Base-by-base conservation (phyloP, 1,140 invertebrate genomes). In the Tetramorium simillimum region DNA sequence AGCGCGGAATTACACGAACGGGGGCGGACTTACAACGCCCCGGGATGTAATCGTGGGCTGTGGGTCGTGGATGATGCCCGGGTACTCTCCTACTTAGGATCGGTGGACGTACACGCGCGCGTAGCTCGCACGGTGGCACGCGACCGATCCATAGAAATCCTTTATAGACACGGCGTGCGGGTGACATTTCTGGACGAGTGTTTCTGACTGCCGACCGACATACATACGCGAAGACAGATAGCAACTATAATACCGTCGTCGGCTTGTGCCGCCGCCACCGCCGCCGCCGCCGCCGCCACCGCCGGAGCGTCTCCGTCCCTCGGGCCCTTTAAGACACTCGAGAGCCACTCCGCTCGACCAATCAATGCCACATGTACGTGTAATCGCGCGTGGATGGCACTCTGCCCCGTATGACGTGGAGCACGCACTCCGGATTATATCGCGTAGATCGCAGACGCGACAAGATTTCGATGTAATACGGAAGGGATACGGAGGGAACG, bases 121-220 rank as follows among this genome's bases (percentile, higher is more conserved):
- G 90, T 89, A 93, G 90, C 90, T 91, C 90, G 77, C 75, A 93
- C 91, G 92, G 91, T 90, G 93, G 92, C 94, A 94, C 94, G 93
- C 94, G 94, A 95, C 94, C 93, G 88, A 93, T 93, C 93, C 90
- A 93, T 94, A 93, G 92, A 94, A 94, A 93, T 92, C 93, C 93
- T 91, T 93, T 92, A 93, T 91, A 91, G 92, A 78, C 69, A 46
- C 78, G 89, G 92, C 90, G 92, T 94, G 94, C 88, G 92, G 88
- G 88, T 94, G 94, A 94, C 94, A 94, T 93, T 91, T 92, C 91
- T 92, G 90, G 91, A 94, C 91, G 94, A 94, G 94, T 95, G 94
- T 95, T 94, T 89, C 93, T 95, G 94, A 95, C 94, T 94, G 93
- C 90, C 89, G 91, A 91, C 86, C 93, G 91, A 93, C 93, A 92